These are phyloP conservation scores for Listronotus bonariensis DNA, from an alignment of 1,140 invertebrate genomes.

Conservation along the genomic window DNA sequence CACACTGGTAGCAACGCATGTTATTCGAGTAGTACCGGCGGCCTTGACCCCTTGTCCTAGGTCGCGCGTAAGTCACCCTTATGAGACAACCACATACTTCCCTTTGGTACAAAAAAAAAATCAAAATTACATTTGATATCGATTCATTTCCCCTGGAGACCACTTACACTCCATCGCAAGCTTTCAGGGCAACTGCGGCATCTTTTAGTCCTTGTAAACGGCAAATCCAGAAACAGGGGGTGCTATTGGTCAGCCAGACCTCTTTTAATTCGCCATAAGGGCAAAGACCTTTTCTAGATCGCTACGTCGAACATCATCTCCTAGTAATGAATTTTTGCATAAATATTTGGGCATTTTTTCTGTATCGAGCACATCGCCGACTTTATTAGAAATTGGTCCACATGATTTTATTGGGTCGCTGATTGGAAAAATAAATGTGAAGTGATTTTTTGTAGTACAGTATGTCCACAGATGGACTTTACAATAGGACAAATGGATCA, in stretches of 20 bases:
- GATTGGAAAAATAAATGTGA: too few relatives aligned
- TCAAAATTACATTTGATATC: not conserved
- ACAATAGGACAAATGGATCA: too few relatives aligned
- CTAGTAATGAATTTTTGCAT: conserved; percentile 14
- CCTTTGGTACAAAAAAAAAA: conserved; percentile 43
- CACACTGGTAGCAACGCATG: conserved; percentile 70
- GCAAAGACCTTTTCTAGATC: conserved; percentile 68
- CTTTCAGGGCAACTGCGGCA: conserved; percentile 69
- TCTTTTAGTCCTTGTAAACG: conserved; percentile 73
- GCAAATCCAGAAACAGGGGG: conserved; percentile 74
- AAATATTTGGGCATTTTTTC: too few relatives aligned
- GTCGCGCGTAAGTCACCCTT: conserved; percentile 56
- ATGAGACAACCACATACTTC: conserved; percentile 56
- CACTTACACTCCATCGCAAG: conserved; percentile 67
- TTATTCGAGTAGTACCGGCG: conserved; percentile 61
- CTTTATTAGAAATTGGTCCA: too few relatives aligned
- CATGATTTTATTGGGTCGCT: too few relatives aligned
- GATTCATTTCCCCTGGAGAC: not conserved
- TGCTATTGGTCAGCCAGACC: conserved; percentile 74
- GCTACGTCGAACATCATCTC: conserved; percentile 59
- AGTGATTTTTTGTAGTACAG: too few relatives aligned
- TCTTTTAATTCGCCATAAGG: conserved; percentile 69
- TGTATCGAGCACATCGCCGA: not conserved
- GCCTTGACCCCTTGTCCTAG: conserved; percentile 56
- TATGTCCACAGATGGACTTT: too few relatives aligned